Evolutionary conservation across 2,797 vertebrate genomes (phyloP).

Genomic region (Florisuga fusca): DNA sequence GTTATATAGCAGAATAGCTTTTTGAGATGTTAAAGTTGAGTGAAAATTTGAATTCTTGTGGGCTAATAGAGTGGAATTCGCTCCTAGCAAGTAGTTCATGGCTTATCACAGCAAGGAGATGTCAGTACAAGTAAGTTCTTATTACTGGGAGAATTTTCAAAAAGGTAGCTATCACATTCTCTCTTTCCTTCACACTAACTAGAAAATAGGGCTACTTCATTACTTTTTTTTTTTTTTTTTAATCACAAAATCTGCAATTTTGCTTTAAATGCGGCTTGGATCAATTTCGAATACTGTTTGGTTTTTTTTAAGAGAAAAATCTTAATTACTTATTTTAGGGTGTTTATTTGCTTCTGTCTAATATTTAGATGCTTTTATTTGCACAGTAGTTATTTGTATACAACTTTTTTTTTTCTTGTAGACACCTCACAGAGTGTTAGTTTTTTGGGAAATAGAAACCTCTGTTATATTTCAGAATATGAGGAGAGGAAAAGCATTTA

Average conservation of each 20-base stretch:
- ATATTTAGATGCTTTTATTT: background rate
- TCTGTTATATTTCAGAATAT: background rate
- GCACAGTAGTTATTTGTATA: background rate
- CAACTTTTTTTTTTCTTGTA: background rate
- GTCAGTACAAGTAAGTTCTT: background rate
- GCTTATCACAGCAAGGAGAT: background rate
- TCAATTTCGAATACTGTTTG: background rate
- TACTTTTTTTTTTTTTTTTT: background rate
- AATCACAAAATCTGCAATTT: background rate
- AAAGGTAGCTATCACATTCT: background rate
- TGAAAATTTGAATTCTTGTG: background rate
- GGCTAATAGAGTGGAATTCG: background rate
- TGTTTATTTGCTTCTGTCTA: background rate
- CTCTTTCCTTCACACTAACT: background rate
- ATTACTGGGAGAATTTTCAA: background rate
- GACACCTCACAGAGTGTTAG: background rate
- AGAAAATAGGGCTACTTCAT: background rate
- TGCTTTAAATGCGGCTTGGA: background rate
- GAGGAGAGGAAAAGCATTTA: background rate
- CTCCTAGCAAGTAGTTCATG: background rate
- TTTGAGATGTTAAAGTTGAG: background rate
- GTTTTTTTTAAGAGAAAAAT: background rate
- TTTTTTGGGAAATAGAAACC: background rate
- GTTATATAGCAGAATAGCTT: background rate
- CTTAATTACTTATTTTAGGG: background rate